These are phyloP conservation scores for Triplophysa tibetana DNA, from an alignment of 2,113 vertebrate species.

Conservation along the genomic window DNA sequence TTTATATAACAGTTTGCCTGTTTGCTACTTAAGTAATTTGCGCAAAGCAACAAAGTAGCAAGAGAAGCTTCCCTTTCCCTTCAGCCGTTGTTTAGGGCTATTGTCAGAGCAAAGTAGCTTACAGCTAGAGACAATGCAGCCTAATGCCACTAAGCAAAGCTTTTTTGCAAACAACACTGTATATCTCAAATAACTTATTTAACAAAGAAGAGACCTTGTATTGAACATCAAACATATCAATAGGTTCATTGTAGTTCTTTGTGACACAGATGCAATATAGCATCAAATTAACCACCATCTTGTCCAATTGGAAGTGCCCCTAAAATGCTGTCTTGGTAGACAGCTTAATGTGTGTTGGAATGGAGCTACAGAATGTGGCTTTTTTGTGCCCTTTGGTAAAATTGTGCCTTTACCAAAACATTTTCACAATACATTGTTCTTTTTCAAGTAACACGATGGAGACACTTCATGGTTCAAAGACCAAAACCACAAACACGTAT, in stretches of 20 bases:
- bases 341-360: neutral
- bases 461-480: constrained; percentile 15
- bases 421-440: constrained; percentile 1
- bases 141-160: constrained; percentile 47
- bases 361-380: neutral
- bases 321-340: neutral
- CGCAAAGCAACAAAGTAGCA: constrained; percentile 18
- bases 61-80: neutral
- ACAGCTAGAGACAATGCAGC: constrained; percentile 43
- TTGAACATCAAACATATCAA: neutral
- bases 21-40: constrained; percentile 32
- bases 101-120: constrained; percentile 35
- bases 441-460: neutral
- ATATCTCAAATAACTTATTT: constrained; percentile 28
- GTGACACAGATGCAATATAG: neutral
- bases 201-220: neutral
- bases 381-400: neutral
- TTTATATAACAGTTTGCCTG: neutral
- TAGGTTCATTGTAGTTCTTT: neutral
- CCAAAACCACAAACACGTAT: neutral
- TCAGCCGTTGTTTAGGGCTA: constrained; percentile 16
- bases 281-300: neutral
- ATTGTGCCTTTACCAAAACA: constrained; percentile 10
- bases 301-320: neutral
- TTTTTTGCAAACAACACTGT: constrained; percentile 40